phyloP scores from a whole-genome alignment of 2,888 invertebrate genomes.

The Rhagophthalmus giganteus region DNA sequence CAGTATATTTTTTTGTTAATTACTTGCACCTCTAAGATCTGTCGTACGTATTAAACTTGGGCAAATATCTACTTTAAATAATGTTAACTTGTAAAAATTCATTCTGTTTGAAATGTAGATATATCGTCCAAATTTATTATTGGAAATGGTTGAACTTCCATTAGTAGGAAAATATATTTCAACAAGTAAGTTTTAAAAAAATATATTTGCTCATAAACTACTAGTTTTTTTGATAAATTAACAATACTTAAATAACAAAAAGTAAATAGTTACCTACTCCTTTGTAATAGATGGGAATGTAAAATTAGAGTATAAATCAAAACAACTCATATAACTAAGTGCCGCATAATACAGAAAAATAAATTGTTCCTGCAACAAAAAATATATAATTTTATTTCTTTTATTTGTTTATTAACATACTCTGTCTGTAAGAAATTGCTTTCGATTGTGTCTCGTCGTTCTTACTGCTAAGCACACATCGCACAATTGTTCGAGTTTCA shows the following conservation, averaged over 20 bases:
- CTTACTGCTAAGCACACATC: conserved; percentile 53
- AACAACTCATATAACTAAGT: conserved; percentile 40
- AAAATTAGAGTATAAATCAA: conserved; percentile 47
- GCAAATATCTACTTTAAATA: neutral
- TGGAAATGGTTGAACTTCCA: too few species aligned
- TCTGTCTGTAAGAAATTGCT: conserved; percentile 45
- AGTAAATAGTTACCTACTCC: neutral
- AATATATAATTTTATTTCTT: neutral
- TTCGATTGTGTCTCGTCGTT: conserved; percentile 47
- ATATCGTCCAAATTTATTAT: too few species aligned
- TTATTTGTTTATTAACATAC: conserved; percentile 36
- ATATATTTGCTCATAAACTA: too few species aligned
- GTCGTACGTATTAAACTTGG: neutral
- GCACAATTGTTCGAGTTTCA: conserved; percentile 52
- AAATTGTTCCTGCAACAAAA: conserved; percentile 44
- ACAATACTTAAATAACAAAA: neutral
- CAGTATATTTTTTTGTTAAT: too few species aligned
- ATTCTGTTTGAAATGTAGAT: too few species aligned
- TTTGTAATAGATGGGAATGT: neutral
- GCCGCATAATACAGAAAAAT: conserved; percentile 47
- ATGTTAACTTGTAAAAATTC: too few species aligned
- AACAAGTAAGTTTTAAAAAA: too few species aligned
- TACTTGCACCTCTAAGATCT: too few species aligned
- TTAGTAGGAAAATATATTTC: too few species aligned
- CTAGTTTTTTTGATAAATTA: neutral